Evolutionary conservation across 2,888 invertebrate genomes (phyloP).

Genomic region (Lasioglossum zephyrum): DNA sequence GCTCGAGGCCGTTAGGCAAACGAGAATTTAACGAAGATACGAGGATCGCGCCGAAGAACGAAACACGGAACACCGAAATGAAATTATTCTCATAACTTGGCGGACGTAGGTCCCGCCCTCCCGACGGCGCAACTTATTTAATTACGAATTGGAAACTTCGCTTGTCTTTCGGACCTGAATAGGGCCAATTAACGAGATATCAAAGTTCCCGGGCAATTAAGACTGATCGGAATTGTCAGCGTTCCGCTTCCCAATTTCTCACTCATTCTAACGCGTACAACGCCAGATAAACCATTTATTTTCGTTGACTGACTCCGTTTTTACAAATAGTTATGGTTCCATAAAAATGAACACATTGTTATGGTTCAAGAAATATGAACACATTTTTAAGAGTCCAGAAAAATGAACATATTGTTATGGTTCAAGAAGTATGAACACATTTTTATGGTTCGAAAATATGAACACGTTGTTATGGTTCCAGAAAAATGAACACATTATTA

Average conservation of each 20-base stretch:
- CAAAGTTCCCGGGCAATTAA: conserved; percentile 17
- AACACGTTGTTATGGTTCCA: no score
- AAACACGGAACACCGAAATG: neutral
- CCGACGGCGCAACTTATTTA: conserved; percentile 14
- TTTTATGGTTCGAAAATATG: no score
- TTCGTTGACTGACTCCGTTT: neutral
- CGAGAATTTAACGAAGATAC: neutral
- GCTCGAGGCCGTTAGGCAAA: neutral
- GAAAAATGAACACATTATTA: no score
- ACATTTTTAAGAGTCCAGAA: no score
- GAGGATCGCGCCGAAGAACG: neutral
- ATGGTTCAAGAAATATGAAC: no score
- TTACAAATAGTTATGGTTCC: no score
- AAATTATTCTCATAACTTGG: conserved; percentile 22
- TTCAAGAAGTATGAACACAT: no score
- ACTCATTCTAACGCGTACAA: neutral
- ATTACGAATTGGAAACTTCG: conserved; percentile 23
- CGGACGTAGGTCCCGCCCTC: neutral
- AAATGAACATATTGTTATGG: no score
- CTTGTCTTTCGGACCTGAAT: conserved; percentile 7
- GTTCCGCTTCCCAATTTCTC: neutral
- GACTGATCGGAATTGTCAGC: neutral
- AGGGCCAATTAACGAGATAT: conserved; percentile 18
- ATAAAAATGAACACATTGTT: no score
- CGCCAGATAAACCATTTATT: neutral